Evolutionary conservation across 2,797 vertebrate genomes (phyloP).

Genomic region (Phalanger gymnotis): DNA sequence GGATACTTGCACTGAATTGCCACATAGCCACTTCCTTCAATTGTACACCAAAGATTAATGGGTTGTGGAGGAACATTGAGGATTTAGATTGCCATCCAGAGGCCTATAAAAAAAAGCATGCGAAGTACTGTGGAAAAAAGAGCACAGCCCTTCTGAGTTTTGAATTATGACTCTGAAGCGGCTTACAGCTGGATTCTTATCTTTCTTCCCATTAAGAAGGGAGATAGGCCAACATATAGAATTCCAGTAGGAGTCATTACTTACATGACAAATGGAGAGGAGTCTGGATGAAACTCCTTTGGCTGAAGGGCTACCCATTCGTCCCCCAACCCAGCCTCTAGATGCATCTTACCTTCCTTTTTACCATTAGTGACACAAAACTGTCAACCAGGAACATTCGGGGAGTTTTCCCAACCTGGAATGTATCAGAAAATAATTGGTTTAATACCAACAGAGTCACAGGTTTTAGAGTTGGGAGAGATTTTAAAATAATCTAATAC

Average conservation of each 20-base stretch:
- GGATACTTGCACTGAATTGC: slow-evolving; percentile 75
- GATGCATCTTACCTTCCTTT: neutral
- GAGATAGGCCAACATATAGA: slow-evolving; percentile 36
- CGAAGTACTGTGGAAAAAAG: slow-evolving; percentile 82
- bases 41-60: slow-evolving; percentile 82
- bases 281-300: slow-evolving; percentile 50
- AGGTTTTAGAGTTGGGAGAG: neutral
- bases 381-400: neutral
- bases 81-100: slow-evolving; percentile 84
- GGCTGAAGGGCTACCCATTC: neutral
- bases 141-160: slow-evolving; percentile 71
- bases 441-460: neutral
- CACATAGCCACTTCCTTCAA: slow-evolving; percentile 79
- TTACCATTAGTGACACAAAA: neutral
- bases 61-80: slow-evolving; percentile 82
- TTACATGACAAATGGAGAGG: slow-evolving; percentile 62
- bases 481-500: neutral
- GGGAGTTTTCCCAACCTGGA: neutral
- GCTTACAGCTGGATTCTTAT: slow-evolving; percentile 62
- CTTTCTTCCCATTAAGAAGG: slow-evolving; percentile 46
- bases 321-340: neutral
- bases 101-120: slow-evolving; percentile 81
- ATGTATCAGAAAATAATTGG: neutral
- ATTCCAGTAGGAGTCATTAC: slow-evolving; percentile 50
- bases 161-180: slow-evolving; percentile 70